Evolutionary conservation across 1,140 invertebrate genomes (phyloP), one percentile per base, ranked within the genome.

Genomic region (Aphidius ervi): DNA sequence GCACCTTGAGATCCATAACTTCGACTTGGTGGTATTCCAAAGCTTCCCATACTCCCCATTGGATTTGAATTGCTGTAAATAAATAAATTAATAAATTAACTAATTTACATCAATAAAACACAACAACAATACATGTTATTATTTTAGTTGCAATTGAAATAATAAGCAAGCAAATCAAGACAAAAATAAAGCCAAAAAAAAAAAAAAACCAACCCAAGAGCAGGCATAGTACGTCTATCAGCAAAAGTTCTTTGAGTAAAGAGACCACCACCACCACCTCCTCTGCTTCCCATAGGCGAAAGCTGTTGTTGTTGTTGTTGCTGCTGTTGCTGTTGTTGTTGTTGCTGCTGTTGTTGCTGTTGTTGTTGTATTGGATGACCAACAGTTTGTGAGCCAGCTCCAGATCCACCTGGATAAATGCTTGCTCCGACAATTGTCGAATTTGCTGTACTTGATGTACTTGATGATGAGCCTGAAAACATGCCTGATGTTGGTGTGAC

Each of bases 201-300:
- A 16, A 48, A 20, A 9, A 5, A 37, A 52, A 78, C 77, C 82
- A 75, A 85, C 83, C 85, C 84, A 76, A 86, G 77, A 69, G 81
- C 84, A 72, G 88, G 86, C 80, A 91, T 88, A 64, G 85, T 84
- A 77, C 90, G 85, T 75, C 89, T 83, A 73, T 92, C 90, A 46
- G 87, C 83, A 74, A 91, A 89, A 68, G 86, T 82, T 73, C 89
- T 83, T 74, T 90, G 89, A 59, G 86, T 87, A 76, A 92, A 91
- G 62, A 91, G 84, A 79, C 82, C 69, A 76, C 83, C 66, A 77
- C 82, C 77, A 74, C 86, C 76, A 31, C 23, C 23, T 80, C 82
- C 69, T 76, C 83, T 66, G 77, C 82, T 78, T 75, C 86, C 76
- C 80, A 85, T 87, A 65, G 85, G 85, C 65, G 85, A 86, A 61